A percentile compares a stretch with the other conserved stretches of the same genome.
Conservation (phyloP, 2,797 vertebrate species). For the Aythya fuligula region DNA sequence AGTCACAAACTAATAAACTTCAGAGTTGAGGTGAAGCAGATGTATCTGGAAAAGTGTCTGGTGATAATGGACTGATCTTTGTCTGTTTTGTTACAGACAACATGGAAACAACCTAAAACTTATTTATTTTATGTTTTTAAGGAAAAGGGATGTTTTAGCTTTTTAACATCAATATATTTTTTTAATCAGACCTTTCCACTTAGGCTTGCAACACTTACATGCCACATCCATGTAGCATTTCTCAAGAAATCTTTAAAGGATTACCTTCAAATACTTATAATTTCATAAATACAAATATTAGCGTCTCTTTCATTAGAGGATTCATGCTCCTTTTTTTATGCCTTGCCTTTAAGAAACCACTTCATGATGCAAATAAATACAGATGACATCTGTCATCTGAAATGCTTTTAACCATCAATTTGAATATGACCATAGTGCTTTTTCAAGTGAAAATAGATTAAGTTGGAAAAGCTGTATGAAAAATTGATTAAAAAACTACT, state of each 20-base stretch:
- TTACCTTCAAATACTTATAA: background rate
- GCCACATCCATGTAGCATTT: background rate
- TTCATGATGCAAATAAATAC: constrained; percentile 19
- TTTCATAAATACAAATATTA: background rate
- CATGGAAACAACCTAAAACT: background rate
- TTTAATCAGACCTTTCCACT: background rate
- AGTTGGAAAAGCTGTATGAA: background rate
- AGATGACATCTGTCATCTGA: background rate
- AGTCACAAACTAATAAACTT: constrained; percentile 62
- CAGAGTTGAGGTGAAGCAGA: constrained; percentile 56
- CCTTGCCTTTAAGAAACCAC: background rate
- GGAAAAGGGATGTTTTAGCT: background rate
- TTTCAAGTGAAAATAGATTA: background rate
- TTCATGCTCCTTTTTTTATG: background rate
- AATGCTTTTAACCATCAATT: background rate
- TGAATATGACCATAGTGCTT: background rate
- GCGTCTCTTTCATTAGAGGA: background rate
- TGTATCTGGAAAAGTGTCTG: constrained; percentile 60
- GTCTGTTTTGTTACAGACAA: constrained; percentile 5
- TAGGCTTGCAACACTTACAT: background rate
- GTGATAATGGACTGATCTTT: constrained; percentile 43
- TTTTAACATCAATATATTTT: background rate
- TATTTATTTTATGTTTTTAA: background rate
- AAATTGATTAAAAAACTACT: background rate
- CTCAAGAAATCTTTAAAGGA: background rate